phyloP scores from a whole-genome alignment of 2,797 vertebrate species.

The Galago senegalensis region DNA sequence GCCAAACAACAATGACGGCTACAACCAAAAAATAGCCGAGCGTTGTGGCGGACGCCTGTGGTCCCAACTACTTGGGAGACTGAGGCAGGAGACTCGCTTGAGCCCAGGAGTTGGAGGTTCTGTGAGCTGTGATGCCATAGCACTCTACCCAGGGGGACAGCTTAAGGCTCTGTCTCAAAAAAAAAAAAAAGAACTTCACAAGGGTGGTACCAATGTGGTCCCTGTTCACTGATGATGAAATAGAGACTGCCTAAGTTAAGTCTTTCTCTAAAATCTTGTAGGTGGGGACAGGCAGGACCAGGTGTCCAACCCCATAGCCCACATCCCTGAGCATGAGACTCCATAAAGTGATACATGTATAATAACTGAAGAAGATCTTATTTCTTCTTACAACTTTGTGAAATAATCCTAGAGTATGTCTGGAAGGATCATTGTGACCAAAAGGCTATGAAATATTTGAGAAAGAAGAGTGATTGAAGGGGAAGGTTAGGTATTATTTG shows the following conservation, averaged over 20 bases:
- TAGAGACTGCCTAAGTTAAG: background rate
- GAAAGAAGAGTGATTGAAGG: background rate
- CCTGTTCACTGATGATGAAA: background rate
- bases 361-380: background rate
- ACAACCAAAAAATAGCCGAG: too few relatives aligned
- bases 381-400: background rate
- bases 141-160: too few relatives aligned
- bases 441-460: background rate
- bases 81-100: too few relatives aligned
- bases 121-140: too few relatives aligned
- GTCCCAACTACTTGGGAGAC: too few relatives aligned
- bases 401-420: background rate
- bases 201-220: background rate
- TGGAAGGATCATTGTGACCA: background rate
- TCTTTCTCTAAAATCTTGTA: background rate
- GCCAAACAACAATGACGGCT: too few relatives aligned
- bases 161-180: too few relatives aligned
- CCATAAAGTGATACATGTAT: background rate
- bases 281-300: rapidly evolving
- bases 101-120: too few relatives aligned
- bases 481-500: background rate
- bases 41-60: too few relatives aligned
- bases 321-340: background rate
- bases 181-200: background rate
- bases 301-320: background rate